Conservation (phyloP, 2,888 invertebrate species). For the Bedellia somnulentella region DNA sequence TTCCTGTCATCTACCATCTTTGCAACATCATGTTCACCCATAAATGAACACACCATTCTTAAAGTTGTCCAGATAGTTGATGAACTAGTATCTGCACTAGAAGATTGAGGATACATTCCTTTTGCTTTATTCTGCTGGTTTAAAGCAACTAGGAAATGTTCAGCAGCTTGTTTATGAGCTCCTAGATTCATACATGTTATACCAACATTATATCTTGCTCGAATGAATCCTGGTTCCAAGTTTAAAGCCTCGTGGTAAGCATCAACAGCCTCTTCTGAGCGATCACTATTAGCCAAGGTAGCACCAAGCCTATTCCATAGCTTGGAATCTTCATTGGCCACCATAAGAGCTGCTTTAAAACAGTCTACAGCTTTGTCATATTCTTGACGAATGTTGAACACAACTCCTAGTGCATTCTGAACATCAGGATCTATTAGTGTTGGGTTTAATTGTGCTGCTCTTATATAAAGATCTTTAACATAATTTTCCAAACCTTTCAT, state of each 20-base stretch:
- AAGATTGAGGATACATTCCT: conserved; percentile 29
- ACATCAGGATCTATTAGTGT: conserved; percentile 83
- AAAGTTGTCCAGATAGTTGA: conserved; percentile 94
- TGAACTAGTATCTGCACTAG: conserved; percentile 66
- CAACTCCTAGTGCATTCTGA: conserved; percentile 91
- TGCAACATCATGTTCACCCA: conserved; percentile 70
- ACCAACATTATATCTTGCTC: conserved; percentile 96
- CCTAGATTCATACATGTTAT: conserved; percentile 96
- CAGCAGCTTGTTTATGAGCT: conserved; percentile 92
- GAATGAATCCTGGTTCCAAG: conserved; percentile 92
- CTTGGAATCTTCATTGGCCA: conserved; percentile 79
- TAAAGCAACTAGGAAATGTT: conserved; percentile 91
- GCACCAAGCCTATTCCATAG: conserved; percentile 98
- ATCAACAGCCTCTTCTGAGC: conserved; percentile 93
- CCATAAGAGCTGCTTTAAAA: conserved; percentile 86
- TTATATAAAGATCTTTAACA: conserved; percentile 75
- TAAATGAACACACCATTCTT: conserved; percentile 81
- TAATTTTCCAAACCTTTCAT: conserved; percentile 55
- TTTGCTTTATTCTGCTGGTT: conserved; percentile 80
- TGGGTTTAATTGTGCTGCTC: conserved; percentile 78
- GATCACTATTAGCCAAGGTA: conserved; percentile 92
- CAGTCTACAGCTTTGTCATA: conserved; percentile 97
- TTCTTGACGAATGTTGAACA: conserved; percentile 93
- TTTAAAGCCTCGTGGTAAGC: conserved; percentile 92
- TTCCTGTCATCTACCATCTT: conserved; percentile 64